Evolutionary conservation across 2,797 vertebrate genomes (phyloP), one percentile per base, ranked within the genome.

Genomic region (Sebastes cheni): DNA sequence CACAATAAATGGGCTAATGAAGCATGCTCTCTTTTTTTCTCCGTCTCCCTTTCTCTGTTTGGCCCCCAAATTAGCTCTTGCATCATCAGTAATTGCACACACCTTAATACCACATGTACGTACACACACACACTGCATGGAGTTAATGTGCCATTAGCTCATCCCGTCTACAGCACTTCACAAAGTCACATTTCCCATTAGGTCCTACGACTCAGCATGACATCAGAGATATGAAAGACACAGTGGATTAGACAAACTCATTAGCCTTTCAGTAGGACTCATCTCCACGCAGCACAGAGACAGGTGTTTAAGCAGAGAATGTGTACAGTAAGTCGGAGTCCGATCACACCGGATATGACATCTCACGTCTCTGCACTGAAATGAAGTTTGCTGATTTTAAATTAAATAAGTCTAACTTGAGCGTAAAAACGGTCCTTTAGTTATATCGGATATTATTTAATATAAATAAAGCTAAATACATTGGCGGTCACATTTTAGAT

Each of bases 181-280:
- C 80, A 76, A 67, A 87, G 67, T 75, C 77, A 58, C 68, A 20
- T 68, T 77, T 75, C 62, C 76, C 59, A 77, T 83, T 52, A 75
- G 74, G 58, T 67, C 32, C 65, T 58, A 6, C 50, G 65, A 60
- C 71, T 72, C 74, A 61, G 46, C 29, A 20, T 52, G 61, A 52
- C 73, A 69, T 80, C 58, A 50, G 58, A 75, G 82, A 76, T 80
- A 64, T 42, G 68, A 83, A 69, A 76, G 83, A 25, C 73, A 70
- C 77, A 27, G 75, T 36, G 77, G 81, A 86, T 87, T 72, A 79
- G 50, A 59, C 25, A n/a, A 83, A 86, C 67, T 83, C 82, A 75
- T 84, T 84, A 83, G 69, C 50, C 67, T 58, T 77, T 56, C 23
- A 56, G 12, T 36, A 55, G 71, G 87, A 83, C 68, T 88, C 86